Percentiles rank a stretch among this genome's conserved stretches.
Evolutionary conservation across 2,797 vertebrate genomes (phyloP).

Genomic region (Lutjanus argentimaculatus): DNA sequence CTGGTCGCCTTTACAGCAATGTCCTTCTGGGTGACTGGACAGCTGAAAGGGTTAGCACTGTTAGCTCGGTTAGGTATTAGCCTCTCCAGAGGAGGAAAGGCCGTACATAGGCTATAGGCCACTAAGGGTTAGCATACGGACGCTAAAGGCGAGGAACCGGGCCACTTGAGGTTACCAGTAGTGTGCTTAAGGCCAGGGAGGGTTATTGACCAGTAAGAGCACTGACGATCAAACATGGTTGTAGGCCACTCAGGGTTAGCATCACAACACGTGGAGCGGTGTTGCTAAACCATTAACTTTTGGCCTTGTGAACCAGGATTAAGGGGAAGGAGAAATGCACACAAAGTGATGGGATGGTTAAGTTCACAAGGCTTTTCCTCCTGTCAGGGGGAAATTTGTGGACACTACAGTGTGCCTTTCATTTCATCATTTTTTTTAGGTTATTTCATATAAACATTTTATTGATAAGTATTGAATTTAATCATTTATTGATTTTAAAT

Average conservation of each 20-base stretch:
- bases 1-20: conserved; percentile 75
- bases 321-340: conserved; percentile 45
- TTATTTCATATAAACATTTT: background rate
- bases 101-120: conserved; percentile 63
- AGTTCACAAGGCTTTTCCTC: background rate
- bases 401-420: background rate
- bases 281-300: conserved; percentile 68
- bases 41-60: conserved; percentile 81
- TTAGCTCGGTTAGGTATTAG: conserved; percentile 75
- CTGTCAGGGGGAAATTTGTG: background rate
- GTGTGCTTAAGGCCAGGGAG: conserved; percentile 59
- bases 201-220: conserved; percentile 62
- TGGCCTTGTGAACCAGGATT: conserved; percentile 69
- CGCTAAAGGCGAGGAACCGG: conserved; percentile 49
- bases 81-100: conserved; percentile 53
- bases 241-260: conserved; percentile 57
- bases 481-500: background rate
- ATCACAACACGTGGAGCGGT: conserved; percentile 39
- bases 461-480: conserved; percentile 8
- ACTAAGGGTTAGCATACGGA: conserved; percentile 64
- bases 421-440: background rate
- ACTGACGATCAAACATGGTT: conserved; percentile 47
- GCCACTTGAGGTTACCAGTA: conserved; percentile 69
- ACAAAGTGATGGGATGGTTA: conserved; percentile 26
- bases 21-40: conserved; percentile 83